Percentiles rank a stretch among this genome's conserved stretches.
Evolutionary conservation across 1,140 invertebrate species (phyloP).

Genomic region (Hormaphis cornu): DNA sequence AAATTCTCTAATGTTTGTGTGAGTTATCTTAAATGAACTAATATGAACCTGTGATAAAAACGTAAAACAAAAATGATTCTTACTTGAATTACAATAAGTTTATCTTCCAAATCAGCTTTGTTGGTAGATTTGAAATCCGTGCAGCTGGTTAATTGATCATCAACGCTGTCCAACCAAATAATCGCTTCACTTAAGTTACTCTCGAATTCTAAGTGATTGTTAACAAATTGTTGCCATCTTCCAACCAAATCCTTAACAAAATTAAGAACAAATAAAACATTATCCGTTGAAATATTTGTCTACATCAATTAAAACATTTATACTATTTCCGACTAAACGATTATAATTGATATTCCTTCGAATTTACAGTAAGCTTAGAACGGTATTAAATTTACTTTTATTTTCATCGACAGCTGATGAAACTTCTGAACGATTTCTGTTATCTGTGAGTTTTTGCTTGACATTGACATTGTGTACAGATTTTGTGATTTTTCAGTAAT

Average conservation of each 20-base stretch:
- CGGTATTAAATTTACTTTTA: constrained; percentile 51
- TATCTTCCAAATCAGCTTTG: constrained; percentile 75
- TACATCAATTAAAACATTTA: too few species aligned
- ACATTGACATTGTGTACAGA: constrained; percentile 57
- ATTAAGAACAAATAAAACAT: background rate
- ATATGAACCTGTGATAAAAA: background rate
- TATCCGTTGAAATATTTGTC: background rate
- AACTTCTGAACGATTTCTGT: constrained; percentile 83
- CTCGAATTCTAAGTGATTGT: constrained; percentile 79
- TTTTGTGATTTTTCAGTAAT: constrained; percentile 83
- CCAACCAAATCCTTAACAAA: constrained; percentile 59
- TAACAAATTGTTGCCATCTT: constrained; percentile 86
- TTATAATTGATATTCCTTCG: too few species aligned
- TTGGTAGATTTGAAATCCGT: constrained; percentile 68
- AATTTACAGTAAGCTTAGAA: too few species aligned
- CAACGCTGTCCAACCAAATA: constrained; percentile 75
- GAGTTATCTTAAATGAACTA: too few species aligned
- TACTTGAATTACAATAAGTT: constrained; percentile 63
- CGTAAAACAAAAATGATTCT: background rate
- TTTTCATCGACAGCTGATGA: constrained; percentile 76
- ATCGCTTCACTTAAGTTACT: constrained; percentile 67
- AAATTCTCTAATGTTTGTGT: too few species aligned
- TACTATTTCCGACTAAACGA: too few species aligned
- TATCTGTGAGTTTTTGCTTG: constrained; percentile 60
- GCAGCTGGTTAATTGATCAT: constrained; percentile 73